phyloP scores from a whole-genome alignment of 2,888 invertebrate genomes.

The Deilephila porcellus region DNA sequence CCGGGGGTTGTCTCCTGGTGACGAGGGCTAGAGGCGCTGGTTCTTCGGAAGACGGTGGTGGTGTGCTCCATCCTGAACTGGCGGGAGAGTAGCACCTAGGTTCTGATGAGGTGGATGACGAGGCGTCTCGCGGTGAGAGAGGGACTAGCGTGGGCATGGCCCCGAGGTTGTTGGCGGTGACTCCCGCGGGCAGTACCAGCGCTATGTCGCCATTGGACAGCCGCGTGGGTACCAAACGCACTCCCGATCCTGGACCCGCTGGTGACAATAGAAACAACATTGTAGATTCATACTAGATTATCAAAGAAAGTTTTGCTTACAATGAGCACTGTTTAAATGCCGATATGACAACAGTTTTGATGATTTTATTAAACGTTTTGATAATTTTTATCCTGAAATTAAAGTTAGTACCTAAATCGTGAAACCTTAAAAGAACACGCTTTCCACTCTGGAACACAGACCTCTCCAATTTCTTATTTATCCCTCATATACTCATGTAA shows the following conservation, averaged over 20 bases:
- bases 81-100: slow-evolving; percentile 85
- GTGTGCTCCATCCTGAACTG: slow-evolving; percentile 79
- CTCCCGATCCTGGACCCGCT: slow-evolving; percentile 88
- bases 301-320: background rate
- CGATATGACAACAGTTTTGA: too few relatives aligned
- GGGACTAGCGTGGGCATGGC: slow-evolving; percentile 89
- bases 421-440: too few relatives aligned
- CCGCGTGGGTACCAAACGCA: slow-evolving; percentile 92
- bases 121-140: slow-evolving; percentile 89
- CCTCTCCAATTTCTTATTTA: too few relatives aligned
- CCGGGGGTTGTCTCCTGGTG: slow-evolving; percentile 86
- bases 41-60: slow-evolving; percentile 71
- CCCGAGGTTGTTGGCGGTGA: slow-evolving; percentile 78
- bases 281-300: background rate
- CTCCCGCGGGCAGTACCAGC: slow-evolving; percentile 89
- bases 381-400: too few relatives aligned
- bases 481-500: too few relatives aligned
- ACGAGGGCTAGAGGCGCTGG: slow-evolving; percentile 89
- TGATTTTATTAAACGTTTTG: too few relatives aligned
- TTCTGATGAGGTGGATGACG: slow-evolving; percentile 88
- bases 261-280: slow-evolving; percentile 48
- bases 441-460: too few relatives aligned
- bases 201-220: slow-evolving; percentile 93
- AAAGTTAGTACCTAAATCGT: too few relatives aligned
- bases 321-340: background rate